Conservation (phyloP, 2,113 vertebrate genomes). For the Tychaedon coryphoeus region DNA sequence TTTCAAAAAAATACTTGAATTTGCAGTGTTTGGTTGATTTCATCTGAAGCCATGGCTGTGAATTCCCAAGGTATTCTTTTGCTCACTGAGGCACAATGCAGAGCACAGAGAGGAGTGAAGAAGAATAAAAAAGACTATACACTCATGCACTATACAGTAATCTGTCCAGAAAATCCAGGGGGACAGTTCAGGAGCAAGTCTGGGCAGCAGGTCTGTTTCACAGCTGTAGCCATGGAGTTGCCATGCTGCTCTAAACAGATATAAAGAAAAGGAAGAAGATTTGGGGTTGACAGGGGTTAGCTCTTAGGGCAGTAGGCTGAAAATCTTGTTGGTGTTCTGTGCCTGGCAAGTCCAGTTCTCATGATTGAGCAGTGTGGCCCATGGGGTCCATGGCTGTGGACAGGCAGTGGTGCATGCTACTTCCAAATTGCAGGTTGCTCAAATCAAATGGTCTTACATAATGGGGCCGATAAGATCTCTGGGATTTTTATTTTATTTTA, state of each 20-base stretch:
- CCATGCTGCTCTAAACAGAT: not conserved
- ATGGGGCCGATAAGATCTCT: not conserved
- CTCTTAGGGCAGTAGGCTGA: not conserved
- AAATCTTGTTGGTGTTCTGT: not conserved
- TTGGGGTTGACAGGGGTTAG: not conserved
- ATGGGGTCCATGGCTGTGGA: fast-evolving
- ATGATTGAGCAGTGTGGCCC: not conserved
- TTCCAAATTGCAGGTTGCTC: not conserved
- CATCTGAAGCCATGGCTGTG: not conserved
- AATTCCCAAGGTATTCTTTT: not conserved
- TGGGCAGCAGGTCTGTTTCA: not conserved
- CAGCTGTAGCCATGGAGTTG: not conserved
- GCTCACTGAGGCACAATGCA: not conserved
- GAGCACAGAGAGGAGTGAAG: not conserved
- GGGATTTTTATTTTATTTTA: not conserved
- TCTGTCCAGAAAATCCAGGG: not conserved
- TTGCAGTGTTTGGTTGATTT: not conserved
- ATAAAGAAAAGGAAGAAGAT: not conserved
- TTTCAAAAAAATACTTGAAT: not conserved
- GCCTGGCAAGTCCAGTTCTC: not conserved
- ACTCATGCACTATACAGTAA: not conserved
- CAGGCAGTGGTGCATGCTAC: not conserved
- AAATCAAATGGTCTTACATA: not conserved
- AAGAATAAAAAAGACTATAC: not conserved
- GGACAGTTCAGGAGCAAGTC: not conserved